Conservation (phyloP, 2,797 vertebrate genomes). For the Ptychobarbus kaznakovi region DNA sequence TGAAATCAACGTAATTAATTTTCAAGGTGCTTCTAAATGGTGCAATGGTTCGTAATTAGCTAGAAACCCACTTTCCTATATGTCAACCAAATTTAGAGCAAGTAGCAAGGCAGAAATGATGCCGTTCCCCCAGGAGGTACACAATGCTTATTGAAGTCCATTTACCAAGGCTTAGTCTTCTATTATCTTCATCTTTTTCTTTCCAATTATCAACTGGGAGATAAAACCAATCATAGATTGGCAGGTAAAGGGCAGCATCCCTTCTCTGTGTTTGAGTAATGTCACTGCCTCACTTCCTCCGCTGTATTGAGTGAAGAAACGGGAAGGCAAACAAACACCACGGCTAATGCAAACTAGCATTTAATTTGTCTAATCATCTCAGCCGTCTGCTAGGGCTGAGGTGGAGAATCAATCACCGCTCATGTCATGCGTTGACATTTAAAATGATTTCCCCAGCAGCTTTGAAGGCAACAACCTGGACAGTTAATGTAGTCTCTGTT, state of each 20-base stretch:
- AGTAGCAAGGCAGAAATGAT: constrained; percentile 38
- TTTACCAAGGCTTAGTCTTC: constrained; percentile 46
- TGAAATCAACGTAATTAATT: constrained; percentile 25
- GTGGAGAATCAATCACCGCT: constrained; percentile 79
- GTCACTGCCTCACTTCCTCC: constrained; percentile 24
- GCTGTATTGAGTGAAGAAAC: constrained; percentile 48
- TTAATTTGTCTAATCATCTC: constrained; percentile 81
- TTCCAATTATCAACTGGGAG: constrained; percentile 56
- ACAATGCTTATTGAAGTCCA: constrained; percentile 43
- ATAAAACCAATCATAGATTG: constrained; percentile 47
- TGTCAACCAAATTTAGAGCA: constrained; percentile 49
- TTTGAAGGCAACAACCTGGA: constrained; percentile 33
- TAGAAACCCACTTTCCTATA: constrained; percentile 45
- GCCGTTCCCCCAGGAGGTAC: constrained; percentile 38
- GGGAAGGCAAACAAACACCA: constrained; percentile 48
- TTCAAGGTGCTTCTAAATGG: constrained; percentile 40
- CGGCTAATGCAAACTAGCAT: constrained; percentile 63
- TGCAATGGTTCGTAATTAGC: constrained; percentile 39
- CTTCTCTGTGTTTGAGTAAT: constrained; percentile 37
- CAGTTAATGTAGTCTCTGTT: constrained; percentile 43
- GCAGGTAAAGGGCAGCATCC: constrained; percentile 51
- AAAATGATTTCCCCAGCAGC: constrained; percentile 62
- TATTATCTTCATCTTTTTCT: constrained; percentile 49
- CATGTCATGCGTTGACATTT: constrained; percentile 78
- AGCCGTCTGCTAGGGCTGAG: constrained; percentile 71